Evolutionary conservation across 2,888 invertebrate species (phyloP), one percentile per base, ranked within the genome.

Genomic region (Hemistola chrysoprasaria): DNA sequence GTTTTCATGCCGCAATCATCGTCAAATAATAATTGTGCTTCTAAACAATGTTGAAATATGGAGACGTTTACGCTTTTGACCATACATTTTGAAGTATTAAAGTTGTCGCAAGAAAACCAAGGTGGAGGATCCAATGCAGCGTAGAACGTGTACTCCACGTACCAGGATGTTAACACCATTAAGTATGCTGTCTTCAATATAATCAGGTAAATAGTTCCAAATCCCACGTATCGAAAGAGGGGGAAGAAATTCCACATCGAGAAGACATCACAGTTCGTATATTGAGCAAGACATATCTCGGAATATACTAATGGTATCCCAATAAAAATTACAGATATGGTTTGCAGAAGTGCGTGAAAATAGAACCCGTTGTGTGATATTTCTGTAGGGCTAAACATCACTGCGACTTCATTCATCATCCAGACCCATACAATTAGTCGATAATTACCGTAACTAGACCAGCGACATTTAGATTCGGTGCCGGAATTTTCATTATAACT

Each of bases 241-340:
- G 87, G 87, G 34, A 77, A 79, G 45, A 71, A 84, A 47, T 86
- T 65, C 85, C 85, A 88, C 62, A 78, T 68, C 7, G 74, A 62
- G 31, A 85, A 56, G 9, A 71, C 56, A 55, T 71, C 64, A 46
- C 74, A 71, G 47, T 81, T 83, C 6, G 82, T 78, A 40, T 86
- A 88, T 47, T 87, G 87, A 22, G 78, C 75, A 29, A 88, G 50
- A 56, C 78, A 79, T 50, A 87, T 75, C 55, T 86, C 84, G 8
- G 85, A 83, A 60, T 83, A 86, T 22, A 80, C 69, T 28, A 86
- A 47, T 31, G 87, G 87, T 57, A 84, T 76, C 30, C 81, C 82
- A 22, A 83, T 51, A 39, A 84, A 66, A 47, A 84, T 67, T n/a
- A 73, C 59, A 22, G 71, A 47, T 6, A 71, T 6, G 11, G 65